phyloP scores from a whole-genome alignment of 2,888 invertebrate species.

The Embidobia sp. region DNA sequence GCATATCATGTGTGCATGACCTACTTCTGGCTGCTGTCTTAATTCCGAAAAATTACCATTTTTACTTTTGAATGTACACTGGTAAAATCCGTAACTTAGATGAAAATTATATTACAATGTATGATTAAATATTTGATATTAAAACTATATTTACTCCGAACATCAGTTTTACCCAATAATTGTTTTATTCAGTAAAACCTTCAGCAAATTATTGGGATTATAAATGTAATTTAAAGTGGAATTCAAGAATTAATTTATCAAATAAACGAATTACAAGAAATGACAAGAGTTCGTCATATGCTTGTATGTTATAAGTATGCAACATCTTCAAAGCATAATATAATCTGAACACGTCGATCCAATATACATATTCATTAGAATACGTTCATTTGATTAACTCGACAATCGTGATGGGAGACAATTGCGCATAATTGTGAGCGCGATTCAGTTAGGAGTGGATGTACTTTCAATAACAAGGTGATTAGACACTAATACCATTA shows the following conservation, averaged over 20 bases:
- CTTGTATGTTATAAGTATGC: constrained; percentile 29
- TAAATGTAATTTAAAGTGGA: too few relatives aligned
- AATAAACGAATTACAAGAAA: constrained; percentile 67
- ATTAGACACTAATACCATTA: constrained; percentile 58
- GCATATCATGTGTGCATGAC: too few relatives aligned
- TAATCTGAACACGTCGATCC: constrained; percentile 59
- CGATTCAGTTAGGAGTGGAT: constrained; percentile 29
- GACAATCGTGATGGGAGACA: constrained; percentile 60
- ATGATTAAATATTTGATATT: too few relatives aligned
- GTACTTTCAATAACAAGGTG: constrained; percentile 63
- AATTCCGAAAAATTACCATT: too few relatives aligned
- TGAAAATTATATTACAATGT: too few relatives aligned
- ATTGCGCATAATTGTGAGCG: constrained; percentile 63
- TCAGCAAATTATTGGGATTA: too few relatives aligned
- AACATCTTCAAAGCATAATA: constrained; percentile 56
- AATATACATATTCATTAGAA: constrained; percentile 64
- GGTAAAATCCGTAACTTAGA: too few relatives aligned
- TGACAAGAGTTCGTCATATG: constrained; percentile 50
- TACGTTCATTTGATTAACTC: constrained; percentile 63
- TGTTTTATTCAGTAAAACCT: too few relatives aligned
- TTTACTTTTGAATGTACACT: too few relatives aligned
- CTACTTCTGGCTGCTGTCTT: too few relatives aligned
- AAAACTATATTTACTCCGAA: too few relatives aligned
- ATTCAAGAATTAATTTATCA: constrained; percentile 67
- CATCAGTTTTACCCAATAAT: too few relatives aligned